phyloP scores from a whole-genome alignment of 2,113 vertebrate species.

The Lagopus leucura region DNA sequence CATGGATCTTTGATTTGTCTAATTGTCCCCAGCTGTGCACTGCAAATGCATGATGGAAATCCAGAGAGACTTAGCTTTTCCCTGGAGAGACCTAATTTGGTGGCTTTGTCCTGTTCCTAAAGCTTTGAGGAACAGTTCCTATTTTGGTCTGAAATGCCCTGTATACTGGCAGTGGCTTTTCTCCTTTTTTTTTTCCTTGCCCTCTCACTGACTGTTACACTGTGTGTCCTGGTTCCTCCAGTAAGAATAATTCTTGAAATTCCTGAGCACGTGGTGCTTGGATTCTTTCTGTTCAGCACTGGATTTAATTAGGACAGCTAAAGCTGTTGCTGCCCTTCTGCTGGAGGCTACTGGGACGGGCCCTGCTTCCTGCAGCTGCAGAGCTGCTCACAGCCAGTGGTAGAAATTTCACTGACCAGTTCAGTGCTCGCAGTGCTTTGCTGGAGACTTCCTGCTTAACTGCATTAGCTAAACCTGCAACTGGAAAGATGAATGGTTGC shows the following conservation, averaged over 20 bases:
- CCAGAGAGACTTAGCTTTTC: background rate
- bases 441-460: background rate
- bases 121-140: conserved; percentile 13
- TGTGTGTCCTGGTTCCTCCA: conserved; percentile 4
- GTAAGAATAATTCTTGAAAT: background rate
- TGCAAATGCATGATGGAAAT: background rate
- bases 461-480: background rate
- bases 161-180: background rate
- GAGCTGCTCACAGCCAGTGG: background rate
- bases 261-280: background rate
- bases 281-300: background rate
- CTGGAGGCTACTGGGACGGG: background rate
- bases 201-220: background rate
- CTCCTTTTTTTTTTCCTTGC: background rate
- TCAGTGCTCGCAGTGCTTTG: background rate
- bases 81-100: background rate
- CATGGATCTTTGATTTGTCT: background rate
- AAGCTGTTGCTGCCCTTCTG: background rate
- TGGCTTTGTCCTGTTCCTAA: background rate
- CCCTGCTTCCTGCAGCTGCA: background rate
- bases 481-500: background rate
- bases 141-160: conserved; percentile 38
- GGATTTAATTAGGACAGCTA: background rate
- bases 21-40: accelerated
- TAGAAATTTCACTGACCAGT: background rate